These are phyloP conservation scores for Drosophila melanocephala DNA, from an alignment of 2,888 invertebrate species.

Conservation along the genomic window DNA sequence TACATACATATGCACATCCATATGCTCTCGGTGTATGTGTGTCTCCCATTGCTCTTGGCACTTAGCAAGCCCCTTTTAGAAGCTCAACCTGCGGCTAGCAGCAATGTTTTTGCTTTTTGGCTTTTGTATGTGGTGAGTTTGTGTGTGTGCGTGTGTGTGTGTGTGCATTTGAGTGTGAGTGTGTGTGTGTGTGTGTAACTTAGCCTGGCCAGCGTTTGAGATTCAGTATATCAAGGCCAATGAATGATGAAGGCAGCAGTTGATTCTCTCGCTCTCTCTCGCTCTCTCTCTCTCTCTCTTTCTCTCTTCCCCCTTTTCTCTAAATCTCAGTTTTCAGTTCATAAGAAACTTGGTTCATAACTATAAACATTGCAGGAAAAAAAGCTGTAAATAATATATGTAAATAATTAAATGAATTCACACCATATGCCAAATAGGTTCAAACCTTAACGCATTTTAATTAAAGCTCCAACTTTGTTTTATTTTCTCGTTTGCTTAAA, in stretches of 20 bases:
- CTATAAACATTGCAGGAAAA: not conserved
- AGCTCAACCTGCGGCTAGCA: constrained; percentile 27
- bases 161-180: not conserved
- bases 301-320: not conserved
- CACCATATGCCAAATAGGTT: not conserved
- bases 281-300: not conserved
- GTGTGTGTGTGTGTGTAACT: constrained; percentile 15
- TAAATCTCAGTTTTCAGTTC: not conserved
- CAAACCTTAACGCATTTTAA: not conserved
- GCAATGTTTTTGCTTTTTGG: constrained; percentile 8
- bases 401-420: not conserved
- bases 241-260: not conserved
- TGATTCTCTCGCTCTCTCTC: constrained; percentile 3
- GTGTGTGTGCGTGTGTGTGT: constrained; percentile 3
- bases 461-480: not conserved
- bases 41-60: constrained; percentile 25
- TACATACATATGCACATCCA: constrained; percentile 4
- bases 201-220: constrained; percentile 28
- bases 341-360: not conserved
- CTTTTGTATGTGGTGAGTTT: constrained; percentile 5
- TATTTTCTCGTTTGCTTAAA: not conserved
- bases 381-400: not conserved
- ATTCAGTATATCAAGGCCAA: constrained; percentile 54
- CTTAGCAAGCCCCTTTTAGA: constrained; percentile 22
- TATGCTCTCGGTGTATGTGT: constrained; percentile 18